Conservation (phyloP, 2,888 invertebrate genomes). For the Danaus chrysippus region DNA sequence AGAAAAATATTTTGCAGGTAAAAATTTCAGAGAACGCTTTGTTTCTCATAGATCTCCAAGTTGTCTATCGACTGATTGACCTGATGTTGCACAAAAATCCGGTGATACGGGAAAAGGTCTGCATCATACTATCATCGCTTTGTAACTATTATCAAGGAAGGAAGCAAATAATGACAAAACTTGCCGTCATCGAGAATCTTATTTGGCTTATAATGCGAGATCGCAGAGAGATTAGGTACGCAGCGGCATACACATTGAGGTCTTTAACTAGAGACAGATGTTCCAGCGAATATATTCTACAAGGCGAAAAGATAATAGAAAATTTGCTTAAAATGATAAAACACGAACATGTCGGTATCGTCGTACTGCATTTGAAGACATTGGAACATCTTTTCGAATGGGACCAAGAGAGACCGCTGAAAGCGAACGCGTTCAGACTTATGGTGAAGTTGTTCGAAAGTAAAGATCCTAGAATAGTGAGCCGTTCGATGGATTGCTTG, state of each 20-base stretch:
- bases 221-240: conserved; percentile 61
- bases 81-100: conserved; percentile 55
- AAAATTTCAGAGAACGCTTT: conserved; percentile 63
- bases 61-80: conserved; percentile 60
- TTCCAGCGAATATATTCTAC: conserved; percentile 46
- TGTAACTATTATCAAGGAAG: conserved; percentile 55
- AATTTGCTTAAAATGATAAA: conserved; percentile 61
- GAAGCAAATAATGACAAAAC: conserved; percentile 49
- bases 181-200: conserved; percentile 51
- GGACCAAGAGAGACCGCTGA: conserved; percentile 53
- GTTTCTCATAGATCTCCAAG: conserved; percentile 54
- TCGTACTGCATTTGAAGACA: conserved; percentile 56
- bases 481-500: conserved; percentile 62
- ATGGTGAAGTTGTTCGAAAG: conserved; percentile 52
- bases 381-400: conserved; percentile 54
- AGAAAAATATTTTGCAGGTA: conserved; percentile 46
- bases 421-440: conserved; percentile 60
- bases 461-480: conserved; percentile 46
- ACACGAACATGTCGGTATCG: conserved; percentile 59
- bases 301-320: conserved; percentile 49
- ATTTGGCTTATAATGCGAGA: conserved; percentile 56
- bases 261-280: conserved; percentile 53
- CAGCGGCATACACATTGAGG: conserved; percentile 55
- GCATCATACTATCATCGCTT: conserved; percentile 52
- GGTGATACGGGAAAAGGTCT: conserved; percentile 60